Conservation (phyloP, 2,888 invertebrate genomes). For the Crioceris asparagi region DNA sequence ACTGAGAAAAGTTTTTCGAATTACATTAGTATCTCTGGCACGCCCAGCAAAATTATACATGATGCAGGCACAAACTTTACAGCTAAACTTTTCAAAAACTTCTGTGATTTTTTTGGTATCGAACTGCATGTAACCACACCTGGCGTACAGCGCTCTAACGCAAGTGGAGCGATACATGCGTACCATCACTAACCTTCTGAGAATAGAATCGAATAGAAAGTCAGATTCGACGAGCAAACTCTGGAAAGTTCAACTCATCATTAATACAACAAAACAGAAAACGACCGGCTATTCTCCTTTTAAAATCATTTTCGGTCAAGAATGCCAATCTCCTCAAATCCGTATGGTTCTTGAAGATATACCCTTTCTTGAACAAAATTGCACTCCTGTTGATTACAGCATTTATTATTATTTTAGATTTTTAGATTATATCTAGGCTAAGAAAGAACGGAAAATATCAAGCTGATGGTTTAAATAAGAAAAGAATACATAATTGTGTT, state of each 20-base stretch:
- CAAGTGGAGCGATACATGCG: slow-evolving; percentile 15
- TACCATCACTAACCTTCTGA: slow-evolving; percentile 10
- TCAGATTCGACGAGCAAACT: slow-evolving; percentile 13
- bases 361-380: slow-evolving; percentile 4
- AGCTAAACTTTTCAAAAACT: too few relatives aligned
- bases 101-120: too few relatives aligned
- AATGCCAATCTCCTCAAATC: slow-evolving; percentile 13
- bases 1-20: too few relatives aligned
- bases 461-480: slow-evolving; percentile 6
- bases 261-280: slow-evolving; percentile 14
- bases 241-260: slow-evolving; percentile 11
- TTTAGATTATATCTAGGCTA: slow-evolving; percentile 5
- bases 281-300: slow-evolving; percentile 12
- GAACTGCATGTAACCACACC: too few relatives aligned
- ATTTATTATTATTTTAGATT: too few relatives aligned
- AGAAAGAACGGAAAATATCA: slow-evolving; percentile 6
- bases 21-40: too few relatives aligned
- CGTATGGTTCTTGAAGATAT: slow-evolving; percentile 9
- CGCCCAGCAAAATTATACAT: too few relatives aligned
- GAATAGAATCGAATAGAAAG: slow-evolving; percentile 8
- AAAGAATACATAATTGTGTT: slow-evolving; percentile 5
- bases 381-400: slow-evolving; percentile 3
- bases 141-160: too few relatives aligned
- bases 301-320: slow-evolving; percentile 11
- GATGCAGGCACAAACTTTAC: too few relatives aligned